phyloP scores from a whole-genome alignment of 2,113 vertebrate species.

The Boulengeromyrus knoepffleri region DNA sequence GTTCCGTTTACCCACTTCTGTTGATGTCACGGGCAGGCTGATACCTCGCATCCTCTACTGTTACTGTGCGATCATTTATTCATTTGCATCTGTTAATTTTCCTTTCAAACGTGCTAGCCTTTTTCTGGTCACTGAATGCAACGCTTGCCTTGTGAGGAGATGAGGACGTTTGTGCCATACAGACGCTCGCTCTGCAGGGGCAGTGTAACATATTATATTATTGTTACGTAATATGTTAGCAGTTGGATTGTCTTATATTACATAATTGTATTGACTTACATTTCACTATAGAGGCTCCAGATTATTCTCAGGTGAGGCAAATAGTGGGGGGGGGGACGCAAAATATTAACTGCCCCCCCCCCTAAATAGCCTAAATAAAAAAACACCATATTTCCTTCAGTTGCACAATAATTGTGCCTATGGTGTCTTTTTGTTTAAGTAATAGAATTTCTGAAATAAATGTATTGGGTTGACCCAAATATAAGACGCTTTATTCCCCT shows the following conservation, averaged over 20 bases:
- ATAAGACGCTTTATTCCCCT: no score
- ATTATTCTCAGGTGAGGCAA: not conserved
- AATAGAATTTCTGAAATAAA: no score
- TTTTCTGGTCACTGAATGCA: not conserved
- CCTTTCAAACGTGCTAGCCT: constrained; percentile 10
- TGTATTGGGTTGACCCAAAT: not conserved
- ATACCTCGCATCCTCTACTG: constrained; percentile 49
- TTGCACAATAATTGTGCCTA: not conserved
- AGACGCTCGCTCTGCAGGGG: not conserved
- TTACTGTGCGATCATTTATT: constrained; percentile 58
- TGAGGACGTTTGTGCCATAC: not conserved
- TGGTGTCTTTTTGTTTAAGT: no score
- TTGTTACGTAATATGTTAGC: not conserved
- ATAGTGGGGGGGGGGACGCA: not conserved
- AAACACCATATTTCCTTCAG: not conserved
- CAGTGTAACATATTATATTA: not conserved
- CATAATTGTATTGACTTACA: not conserved
- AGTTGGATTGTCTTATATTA: not conserved
- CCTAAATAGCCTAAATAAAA: not conserved
- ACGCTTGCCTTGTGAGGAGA: not conserved
- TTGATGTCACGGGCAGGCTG: constrained; percentile 51
- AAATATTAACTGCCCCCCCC: not conserved
- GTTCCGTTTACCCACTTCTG: constrained; percentile 37
- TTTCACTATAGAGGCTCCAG: not conserved
- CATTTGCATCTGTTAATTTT: constrained; percentile 46